Percentiles rank a stretch among this genome's conserved stretches.
These are phyloP conservation scores for Aethes cnicana DNA, from an alignment of 2,888 invertebrate species.

Conservation along the genomic window DNA sequence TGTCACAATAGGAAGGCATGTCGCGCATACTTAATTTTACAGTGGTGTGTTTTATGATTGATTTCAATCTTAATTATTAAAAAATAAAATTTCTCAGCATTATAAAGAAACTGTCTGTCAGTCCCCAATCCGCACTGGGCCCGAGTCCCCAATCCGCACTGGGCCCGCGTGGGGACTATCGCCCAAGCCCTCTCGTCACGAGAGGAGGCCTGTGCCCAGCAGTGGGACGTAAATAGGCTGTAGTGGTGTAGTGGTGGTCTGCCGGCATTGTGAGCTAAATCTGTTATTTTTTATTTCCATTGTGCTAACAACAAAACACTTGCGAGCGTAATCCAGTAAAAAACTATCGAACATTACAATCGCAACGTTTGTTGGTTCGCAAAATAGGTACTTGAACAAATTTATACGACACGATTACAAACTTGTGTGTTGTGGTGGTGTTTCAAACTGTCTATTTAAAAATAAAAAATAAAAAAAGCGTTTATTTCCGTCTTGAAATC, in stretches of 20 bases:
- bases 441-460: slow-evolving; percentile 33
- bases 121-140: no score
- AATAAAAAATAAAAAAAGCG: slow-evolving; percentile 22
- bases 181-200: no score
- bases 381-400: slow-evolving; percentile 47
- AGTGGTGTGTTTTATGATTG: slow-evolving; percentile 24
- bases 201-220: no score
- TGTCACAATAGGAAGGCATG: slow-evolving; percentile 6
- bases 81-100: neutral
- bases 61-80: slow-evolving; percentile 20
- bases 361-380: slow-evolving; percentile 30
- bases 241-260: no score
- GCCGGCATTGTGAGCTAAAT: neutral
- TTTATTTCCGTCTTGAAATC: slow-evolving; percentile 1
- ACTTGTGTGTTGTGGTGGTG: slow-evolving; percentile 41
- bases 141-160: no score
- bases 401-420: slow-evolving; percentile 47
- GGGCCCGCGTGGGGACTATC: no score
- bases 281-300: neutral
- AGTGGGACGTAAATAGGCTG: no score
- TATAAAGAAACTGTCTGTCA: neutral
- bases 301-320: neutral
- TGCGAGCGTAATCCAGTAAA: neutral
- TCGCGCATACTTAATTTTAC: slow-evolving; percentile 28
- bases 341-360: slow-evolving; percentile 2